Percentiles rank a stretch among this genome's conserved stretches.
Conservation (phyloP, 2,113 vertebrate species). For the Synchiropus splendidus region DNA sequence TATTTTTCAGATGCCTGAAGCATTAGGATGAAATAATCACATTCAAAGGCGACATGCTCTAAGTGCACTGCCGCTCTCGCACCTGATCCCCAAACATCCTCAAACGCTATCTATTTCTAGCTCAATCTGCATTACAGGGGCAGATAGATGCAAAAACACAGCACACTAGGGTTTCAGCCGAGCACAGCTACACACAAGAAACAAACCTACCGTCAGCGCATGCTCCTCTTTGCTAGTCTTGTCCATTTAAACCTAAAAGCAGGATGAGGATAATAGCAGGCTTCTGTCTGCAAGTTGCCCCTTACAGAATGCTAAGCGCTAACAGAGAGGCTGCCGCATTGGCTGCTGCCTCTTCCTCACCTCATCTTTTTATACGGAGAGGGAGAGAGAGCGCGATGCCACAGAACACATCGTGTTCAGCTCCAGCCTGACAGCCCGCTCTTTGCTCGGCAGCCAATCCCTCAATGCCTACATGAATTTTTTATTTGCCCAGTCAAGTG, state of each 20-base stretch:
- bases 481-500: slow-evolving; percentile 52
- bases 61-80: slow-evolving; percentile 3
- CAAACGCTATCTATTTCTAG: too few relatives aligned
- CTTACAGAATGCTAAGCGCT: slow-evolving; percentile 14
- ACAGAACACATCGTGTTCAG: slow-evolving; percentile 34
- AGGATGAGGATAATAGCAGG: slow-evolving; percentile 14
- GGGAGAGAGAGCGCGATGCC: slow-evolving; percentile 17
- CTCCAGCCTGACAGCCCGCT: slow-evolving; percentile 49
- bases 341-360: slow-evolving; percentile 33
- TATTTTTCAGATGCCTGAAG: slow-evolving; percentile 15
- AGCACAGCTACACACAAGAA: too few relatives aligned
- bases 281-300: slow-evolving; percentile 14
- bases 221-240: slow-evolving; percentile 45
- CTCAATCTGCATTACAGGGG: neutral
- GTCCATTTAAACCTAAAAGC: slow-evolving; percentile 51
- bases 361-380: slow-evolving; percentile 51
- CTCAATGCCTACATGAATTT: slow-evolving; percentile 59
- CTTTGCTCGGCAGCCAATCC: slow-evolving; percentile 56
- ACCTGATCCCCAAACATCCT: neutral
- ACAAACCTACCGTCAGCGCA: slow-evolving; percentile 51
- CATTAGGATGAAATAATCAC: neutral
- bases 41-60: slow-evolving; percentile 8
- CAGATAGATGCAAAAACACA: slow-evolving; percentile 20
- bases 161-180: slow-evolving; percentile 1
- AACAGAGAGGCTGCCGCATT: slow-evolving; percentile 34